Conservation (phyloP, 1,140 invertebrate species). For the Apis dorsata region DNA sequence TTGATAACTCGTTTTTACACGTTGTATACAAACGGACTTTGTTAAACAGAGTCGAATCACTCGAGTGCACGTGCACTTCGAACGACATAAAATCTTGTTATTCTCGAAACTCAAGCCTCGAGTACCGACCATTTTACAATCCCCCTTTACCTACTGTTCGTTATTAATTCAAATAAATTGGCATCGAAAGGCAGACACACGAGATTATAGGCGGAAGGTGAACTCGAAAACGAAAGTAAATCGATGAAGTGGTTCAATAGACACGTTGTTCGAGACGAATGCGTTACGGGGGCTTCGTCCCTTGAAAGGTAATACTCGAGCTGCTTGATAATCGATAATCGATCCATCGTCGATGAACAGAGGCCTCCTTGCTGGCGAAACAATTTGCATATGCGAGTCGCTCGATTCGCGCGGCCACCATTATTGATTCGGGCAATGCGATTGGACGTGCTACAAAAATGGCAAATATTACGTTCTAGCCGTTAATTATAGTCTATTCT, state of each 20-base stretch:
- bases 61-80: not conserved
- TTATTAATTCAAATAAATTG: not conserved
- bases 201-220: not conserved
- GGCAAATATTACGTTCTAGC: not conserved
- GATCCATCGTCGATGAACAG: conserved; percentile 39
- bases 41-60: conserved; percentile 6
- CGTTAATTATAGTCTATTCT: not conserved
- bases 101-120: not conserved
- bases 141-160: not conserved
- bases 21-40: conserved; percentile 5
- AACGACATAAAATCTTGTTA: not conserved
- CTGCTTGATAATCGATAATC: conserved; percentile 48
- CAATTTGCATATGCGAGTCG: conserved; percentile 4
- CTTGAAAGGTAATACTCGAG: conserved; percentile 34
- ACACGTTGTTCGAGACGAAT: not conserved
- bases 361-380: conserved; percentile 17
- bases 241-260: conserved; percentile 18
- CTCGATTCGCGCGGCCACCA: conserved; percentile 12
- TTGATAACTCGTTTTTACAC: conserved; percentile 5
- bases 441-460: not conserved
- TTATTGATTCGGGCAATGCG: conserved; percentile 5
- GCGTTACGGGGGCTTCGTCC: conserved; percentile 22
- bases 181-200: not conserved
- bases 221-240: conserved; percentile 36
- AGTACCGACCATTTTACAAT: not conserved